Base-by-base conservation (phyloP, 2,113 vertebrate genomes). In the Phycodurus eques region DNA sequence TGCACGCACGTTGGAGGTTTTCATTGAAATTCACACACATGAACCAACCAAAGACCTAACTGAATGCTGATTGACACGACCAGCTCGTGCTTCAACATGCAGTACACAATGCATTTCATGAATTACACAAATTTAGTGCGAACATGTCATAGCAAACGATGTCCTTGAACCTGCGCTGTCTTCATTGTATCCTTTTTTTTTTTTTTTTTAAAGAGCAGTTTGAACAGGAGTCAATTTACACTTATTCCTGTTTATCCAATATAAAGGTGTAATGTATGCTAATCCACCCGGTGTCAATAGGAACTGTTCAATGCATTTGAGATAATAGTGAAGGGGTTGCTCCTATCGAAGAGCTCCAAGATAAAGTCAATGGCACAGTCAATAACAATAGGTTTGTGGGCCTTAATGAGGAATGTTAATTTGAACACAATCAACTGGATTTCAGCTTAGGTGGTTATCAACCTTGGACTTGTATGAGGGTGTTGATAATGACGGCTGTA, bases 351-450 rank as follows among this genome's bases (percentile, higher is more conserved):
- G 83, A 89, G 87, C 91, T 88, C 84, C 76, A 88, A 90, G 91
- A 90, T 89, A 88, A 90, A 93, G 92, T 92, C 92, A 89, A 92
- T 93, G 90, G 80, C 79, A 87, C 74, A 85, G 90, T 93, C 93
- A 93, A 93, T 93, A 93, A 93, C 89, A 91, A 93, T 92, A 92
- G 92, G 92, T 89, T 91, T 89, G 86, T 85, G 68, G 87, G 89
- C 88, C 92, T 89, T 87, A 91, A 92, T 91, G 91, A 91, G 82
- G 88, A 91, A 91, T 92, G 92, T 92, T 93, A 88, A 93, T 93
- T 91, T 91, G 87, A 91, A 90, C 80, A 91, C 91, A 91, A 92
- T 92, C 90, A 93, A 92, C 78, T 91, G 92, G 92, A 93, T 93
- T 93, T 92, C 83, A 91, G 89, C 92, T 93, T 92, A 92, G 89